Percentiles rank a stretch among this genome's conserved stretches.
phyloP scores from a whole-genome alignment of 2,113 vertebrate species.

The Rallus limicola region DNA sequence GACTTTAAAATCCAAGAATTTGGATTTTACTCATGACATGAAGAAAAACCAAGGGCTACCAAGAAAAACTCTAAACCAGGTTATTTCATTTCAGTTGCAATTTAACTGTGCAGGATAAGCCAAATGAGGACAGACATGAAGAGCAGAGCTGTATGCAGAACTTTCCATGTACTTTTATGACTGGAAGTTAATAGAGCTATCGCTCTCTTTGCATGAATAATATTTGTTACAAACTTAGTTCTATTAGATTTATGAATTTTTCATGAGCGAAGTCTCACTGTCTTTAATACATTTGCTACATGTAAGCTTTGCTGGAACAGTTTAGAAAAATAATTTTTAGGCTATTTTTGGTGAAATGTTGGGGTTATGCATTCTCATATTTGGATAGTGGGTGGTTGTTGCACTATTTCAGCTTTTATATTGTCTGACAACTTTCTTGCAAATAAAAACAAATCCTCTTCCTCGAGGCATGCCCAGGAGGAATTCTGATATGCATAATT shows the following conservation, averaged over 20 bases:
- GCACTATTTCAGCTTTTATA: background rate
- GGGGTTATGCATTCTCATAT: background rate
- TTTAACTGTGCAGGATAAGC: background rate
- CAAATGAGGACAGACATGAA: background rate
- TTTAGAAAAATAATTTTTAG: background rate
- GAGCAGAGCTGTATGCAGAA: background rate
- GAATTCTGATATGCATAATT: background rate
- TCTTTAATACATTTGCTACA: background rate
- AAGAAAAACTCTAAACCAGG: background rate
- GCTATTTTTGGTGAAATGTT: background rate
- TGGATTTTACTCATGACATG: background rate
- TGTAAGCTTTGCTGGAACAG: background rate
- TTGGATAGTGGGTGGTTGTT: background rate
- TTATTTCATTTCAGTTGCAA: background rate
- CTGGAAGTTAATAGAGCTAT: background rate
- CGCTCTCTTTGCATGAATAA: background rate
- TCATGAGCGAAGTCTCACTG: background rate
- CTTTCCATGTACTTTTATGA: background rate
- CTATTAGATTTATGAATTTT: background rate
- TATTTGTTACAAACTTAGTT: background rate
- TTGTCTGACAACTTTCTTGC: background rate
- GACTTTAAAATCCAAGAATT: background rate
- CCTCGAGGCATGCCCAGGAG: background rate
- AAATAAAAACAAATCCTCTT: background rate
- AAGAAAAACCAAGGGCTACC: background rate